Base-by-base conservation (phyloP, 2,888 invertebrate species). In the Cryptocheilus praepositus region DNA sequence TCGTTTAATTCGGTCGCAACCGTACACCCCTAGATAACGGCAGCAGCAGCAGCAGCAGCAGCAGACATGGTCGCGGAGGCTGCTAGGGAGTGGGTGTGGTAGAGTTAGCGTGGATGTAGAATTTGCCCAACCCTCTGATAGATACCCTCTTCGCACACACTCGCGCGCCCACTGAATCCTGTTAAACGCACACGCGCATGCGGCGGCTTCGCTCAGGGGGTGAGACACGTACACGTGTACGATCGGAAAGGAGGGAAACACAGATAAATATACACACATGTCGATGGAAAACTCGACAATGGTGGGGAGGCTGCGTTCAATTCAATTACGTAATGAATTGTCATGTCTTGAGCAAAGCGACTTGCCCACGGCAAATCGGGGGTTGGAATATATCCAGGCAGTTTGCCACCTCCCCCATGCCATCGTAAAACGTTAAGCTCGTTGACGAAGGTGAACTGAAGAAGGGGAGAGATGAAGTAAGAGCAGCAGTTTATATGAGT, bases 291-390 rank as follows among this genome's bases (percentile, higher is more conserved):
- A 36, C 36, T 36, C 36, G 56, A 64, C 64, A 68, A 62, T 62
- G 67, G 63, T 69, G 77, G 77, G 80, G 82, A 84, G 83, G 84
- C 83, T 83, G 86, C 86, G 81, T 86, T 87, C 87, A 88, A 89
- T 88, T 87, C 88, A 87, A 87, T 89, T 89, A 88, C 86, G 86
- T 88, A 89, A 89, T 89, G 88, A 88, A 88, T 88, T 89, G 88
- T 88, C 88, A 88, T 88, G 86, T 87, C 88, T 88, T 86, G 88
- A 85, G 88, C 85, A 88, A 88, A 88, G 81, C 83, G 83, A 81
- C 79, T 83, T 80, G 79, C 77, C 68, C 73, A 69, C 65, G 77
- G 81, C 79, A 79, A 79, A 76, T 79, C 68, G 67, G 67, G 68
- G 62, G 57, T 65, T 36, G 36, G 36, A 36, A 36, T 36, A 36